phyloP scores from a whole-genome alignment of 1,140 invertebrate genomes.

The Chelonus insularis region DNA sequence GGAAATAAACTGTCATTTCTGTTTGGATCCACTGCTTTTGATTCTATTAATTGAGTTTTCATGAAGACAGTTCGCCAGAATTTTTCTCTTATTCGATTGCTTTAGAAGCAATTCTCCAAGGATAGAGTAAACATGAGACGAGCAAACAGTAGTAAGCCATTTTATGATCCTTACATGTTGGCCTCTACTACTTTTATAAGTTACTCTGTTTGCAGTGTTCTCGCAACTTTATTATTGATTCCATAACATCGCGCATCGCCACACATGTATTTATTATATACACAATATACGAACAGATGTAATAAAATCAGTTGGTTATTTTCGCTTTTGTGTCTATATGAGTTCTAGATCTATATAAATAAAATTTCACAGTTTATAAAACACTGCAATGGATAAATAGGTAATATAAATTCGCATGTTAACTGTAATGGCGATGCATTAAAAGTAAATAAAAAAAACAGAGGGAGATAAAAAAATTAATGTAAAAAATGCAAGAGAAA shows the following conservation, averaged over 20 bases:
- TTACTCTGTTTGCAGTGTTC: slow-evolving; percentile 26
- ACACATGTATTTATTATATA: too few species aligned
- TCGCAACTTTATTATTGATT: slow-evolving; percentile 24
- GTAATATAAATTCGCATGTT: too few species aligned
- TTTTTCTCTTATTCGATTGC: slow-evolving; percentile 24
- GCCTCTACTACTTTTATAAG: slow-evolving; percentile 27
- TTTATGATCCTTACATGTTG: slow-evolving; percentile 34
- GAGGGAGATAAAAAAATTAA: too few species aligned
- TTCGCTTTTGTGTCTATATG: too few species aligned
- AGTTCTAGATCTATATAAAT: too few species aligned
- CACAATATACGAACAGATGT: too few species aligned
- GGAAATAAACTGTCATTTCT: too few species aligned
- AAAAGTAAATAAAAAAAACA: background rate
- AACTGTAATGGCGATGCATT: background rate
- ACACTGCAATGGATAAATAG: background rate
- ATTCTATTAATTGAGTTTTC: slow-evolving; percentile 30
- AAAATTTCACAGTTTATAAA: too few species aligned
- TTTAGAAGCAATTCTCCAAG: slow-evolving; percentile 18
- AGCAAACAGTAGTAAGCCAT: slow-evolving; percentile 30
- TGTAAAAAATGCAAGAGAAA: background rate
- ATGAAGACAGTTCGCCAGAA: slow-evolving; percentile 14
- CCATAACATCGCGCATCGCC: too few species aligned
- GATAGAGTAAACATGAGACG: slow-evolving; percentile 33
- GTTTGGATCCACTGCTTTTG: background rate
- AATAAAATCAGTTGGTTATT: too few species aligned